phyloP scores from a whole-genome alignment of 2,888 invertebrate genomes.

The Oligia latruncula region DNA sequence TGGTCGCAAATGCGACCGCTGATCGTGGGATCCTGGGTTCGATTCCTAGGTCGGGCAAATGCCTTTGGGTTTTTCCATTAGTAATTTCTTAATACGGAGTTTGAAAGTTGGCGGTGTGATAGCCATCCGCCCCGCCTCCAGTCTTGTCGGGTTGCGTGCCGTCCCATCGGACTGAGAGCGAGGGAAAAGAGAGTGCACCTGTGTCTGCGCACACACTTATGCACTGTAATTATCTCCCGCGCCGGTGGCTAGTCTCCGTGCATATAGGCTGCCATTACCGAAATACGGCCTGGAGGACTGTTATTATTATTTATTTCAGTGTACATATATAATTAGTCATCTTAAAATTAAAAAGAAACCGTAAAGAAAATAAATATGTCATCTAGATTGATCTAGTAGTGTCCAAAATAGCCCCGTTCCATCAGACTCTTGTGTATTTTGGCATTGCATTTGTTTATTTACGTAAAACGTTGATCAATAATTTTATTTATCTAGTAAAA shows the following conservation, averaged over 20 bases:
- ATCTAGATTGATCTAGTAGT: neutral
- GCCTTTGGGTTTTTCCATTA: too few species aligned
- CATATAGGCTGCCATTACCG: too few species aligned
- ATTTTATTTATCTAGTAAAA: constrained; percentile 7
- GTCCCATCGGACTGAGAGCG: too few species aligned
- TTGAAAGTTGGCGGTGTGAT: too few species aligned
- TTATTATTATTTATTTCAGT: neutral
- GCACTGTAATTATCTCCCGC: too few species aligned
- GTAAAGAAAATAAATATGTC: neutral
- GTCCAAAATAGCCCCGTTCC: constrained; percentile 9
- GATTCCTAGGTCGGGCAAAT: neutral
- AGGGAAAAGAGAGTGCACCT: too few species aligned
- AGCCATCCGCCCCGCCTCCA: too few species aligned
- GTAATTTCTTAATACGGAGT: too few species aligned
- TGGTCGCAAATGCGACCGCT: neutral
- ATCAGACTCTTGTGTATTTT: constrained; percentile 27
- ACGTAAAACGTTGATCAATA: constrained; percentile 31
- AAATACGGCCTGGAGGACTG: too few species aligned
- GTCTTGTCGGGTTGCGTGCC: too few species aligned
- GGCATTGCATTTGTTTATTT: constrained; percentile 34
- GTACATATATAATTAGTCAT: neutral
- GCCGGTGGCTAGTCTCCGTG: too few species aligned
- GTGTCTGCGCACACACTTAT: too few species aligned
- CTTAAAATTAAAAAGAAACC: neutral
- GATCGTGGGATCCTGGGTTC: neutral